Base-by-base conservation (phyloP, 1,140 invertebrate species). In the Protaetia brevitarsis region DNA sequence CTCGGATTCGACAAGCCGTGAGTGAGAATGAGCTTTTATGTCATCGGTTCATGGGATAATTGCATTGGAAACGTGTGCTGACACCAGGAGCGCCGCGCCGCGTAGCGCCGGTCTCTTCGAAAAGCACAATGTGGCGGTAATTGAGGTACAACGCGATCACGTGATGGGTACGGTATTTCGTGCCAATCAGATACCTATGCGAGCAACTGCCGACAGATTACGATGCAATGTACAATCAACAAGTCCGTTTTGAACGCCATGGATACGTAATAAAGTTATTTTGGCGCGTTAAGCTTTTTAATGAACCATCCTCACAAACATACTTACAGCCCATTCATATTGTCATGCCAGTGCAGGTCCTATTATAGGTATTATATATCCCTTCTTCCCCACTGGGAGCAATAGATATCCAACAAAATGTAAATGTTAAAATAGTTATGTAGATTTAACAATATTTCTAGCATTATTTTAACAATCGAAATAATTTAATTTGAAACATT, bases 11-110 rank as follows among this genome's bases (percentile, higher is more conserved):
- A 19, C 41, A 45, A 45, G 41, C 41, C 10, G 41, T 45, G 41
- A 45, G 41, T 45, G 41, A 45, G 41, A 45, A 45, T 45, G 13
- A 45, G 41, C 41, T 45, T 45, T 45, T 45, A 21, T 45, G 41
- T 45, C 41, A 7, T 8, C 13, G 41, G 41, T 45, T 45, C 41
- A 45, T 45, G 13, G 41, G 41, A 45, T 45, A 45, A 45, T 45
- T 45, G 16, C 13, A 45, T 45, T 45, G 41, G 41, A 45, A 45
- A 45, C 41, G 41, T 19, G 41, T 45, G 41, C 41, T 45, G 41
- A 45, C 41, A 45, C 41, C 41, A 45, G 6, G 41, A 45, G 41
- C 41, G 16, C 13, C 41, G 41, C 41, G 41, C 16, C 41, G 41
- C 41, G 16, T 8, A 13, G 41, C 41, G 41, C 16, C 41, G 41